These are phyloP conservation scores for Drosophila insularis DNA, from an alignment of 1,140 invertebrate species.

Conservation along the genomic window DNA sequence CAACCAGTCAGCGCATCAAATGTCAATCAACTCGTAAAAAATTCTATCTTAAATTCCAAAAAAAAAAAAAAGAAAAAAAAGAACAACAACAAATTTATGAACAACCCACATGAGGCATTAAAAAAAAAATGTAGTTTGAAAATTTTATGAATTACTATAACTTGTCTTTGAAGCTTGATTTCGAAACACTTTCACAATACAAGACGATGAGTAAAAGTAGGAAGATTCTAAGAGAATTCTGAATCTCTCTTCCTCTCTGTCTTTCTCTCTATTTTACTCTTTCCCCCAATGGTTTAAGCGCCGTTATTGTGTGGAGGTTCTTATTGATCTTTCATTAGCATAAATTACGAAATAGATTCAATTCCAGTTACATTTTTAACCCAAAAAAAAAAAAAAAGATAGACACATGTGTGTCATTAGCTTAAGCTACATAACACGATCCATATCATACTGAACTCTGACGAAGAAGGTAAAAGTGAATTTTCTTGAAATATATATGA, in stretches of 20 bases:
- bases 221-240: not conserved
- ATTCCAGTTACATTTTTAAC: not conserved
- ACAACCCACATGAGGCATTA: not conserved
- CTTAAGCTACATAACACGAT: too few relatives aligned
- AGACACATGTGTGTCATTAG: too few relatives aligned
- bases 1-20: slow-evolving; percentile 29
- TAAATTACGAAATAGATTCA: slow-evolving; percentile 56
- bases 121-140: not conserved
- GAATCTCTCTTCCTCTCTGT: not conserved
- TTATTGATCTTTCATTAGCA: slow-evolving; percentile 46
- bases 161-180: slow-evolving; percentile 2
- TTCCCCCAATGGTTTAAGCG: slow-evolving; percentile 23
- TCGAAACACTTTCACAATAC: slow-evolving; percentile 15
- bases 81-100: slow-evolving; percentile 24
- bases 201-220: not conserved
- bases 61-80: not conserved
- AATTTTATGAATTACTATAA: slow-evolving; percentile 22
- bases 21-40: slow-evolving; percentile 62
- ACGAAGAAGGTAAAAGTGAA: too few relatives aligned
- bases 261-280: not conserved
- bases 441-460: too few relatives aligned
- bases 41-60: slow-evolving; percentile 26
- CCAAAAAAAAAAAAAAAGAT: not conserved
- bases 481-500: too few relatives aligned
- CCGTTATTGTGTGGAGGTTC: slow-evolving; percentile 45